Conservation (phyloP, 1,140 invertebrate species). For the Eubasilissa regina region DNA sequence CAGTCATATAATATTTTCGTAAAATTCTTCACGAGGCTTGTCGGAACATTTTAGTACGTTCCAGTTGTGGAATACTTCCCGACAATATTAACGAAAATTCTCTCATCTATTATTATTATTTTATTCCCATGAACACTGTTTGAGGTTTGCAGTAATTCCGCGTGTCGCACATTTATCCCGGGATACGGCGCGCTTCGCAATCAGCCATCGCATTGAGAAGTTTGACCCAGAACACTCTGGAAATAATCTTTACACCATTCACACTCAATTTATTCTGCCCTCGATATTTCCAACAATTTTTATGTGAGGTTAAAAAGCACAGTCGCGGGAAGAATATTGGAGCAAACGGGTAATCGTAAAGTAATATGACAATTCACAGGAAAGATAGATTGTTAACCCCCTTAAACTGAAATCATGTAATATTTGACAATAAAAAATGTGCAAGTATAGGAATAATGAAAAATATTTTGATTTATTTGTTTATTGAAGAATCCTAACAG, state of each 20-base stretch:
- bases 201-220: constrained; percentile 7
- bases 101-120: too few relatives aligned
- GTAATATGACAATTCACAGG: constrained; percentile 20
- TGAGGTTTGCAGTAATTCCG: too few relatives aligned
- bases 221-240: constrained; percentile 26
- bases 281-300: constrained; percentile 28
- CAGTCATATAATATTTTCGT: too few relatives aligned
- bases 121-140: too few relatives aligned
- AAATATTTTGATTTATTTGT: not conserved
- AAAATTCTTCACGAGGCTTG: too few relatives aligned
- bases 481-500: too few relatives aligned
- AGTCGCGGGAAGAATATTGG: constrained; percentile 13
- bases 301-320: constrained; percentile 16
- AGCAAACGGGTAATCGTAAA: constrained; percentile 21
- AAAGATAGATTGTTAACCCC: constrained; percentile 15
- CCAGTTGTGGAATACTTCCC: too few relatives aligned
- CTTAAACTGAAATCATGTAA: not conserved
- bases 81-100: too few relatives aligned
- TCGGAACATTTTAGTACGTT: too few relatives aligned
- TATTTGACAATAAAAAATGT: constrained; percentile 3
- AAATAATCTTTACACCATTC: constrained; percentile 2
- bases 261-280: constrained; percentile 21
- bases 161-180: too few relatives aligned
- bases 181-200: too few relatives aligned
- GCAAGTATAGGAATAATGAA: not conserved